These are phyloP conservation scores for Sylvilagus floridanus DNA, from an alignment of 2,797 vertebrate species.

Conservation along the genomic window DNA sequence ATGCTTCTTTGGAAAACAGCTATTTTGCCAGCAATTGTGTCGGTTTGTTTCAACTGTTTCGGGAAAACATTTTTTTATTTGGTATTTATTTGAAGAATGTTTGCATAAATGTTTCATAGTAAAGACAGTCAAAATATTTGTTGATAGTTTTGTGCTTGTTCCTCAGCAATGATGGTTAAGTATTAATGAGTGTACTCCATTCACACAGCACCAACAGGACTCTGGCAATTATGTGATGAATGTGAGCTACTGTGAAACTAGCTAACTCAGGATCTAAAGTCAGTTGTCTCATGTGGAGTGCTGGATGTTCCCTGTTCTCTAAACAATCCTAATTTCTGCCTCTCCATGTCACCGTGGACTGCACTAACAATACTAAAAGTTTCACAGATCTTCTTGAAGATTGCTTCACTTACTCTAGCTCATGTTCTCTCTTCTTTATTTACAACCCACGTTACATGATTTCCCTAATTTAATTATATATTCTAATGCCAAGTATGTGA, in stretches of 20 bases:
- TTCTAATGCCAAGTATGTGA: neutral
- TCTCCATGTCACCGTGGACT: neutral
- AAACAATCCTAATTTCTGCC: constrained; percentile 1
- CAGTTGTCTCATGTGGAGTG: neutral
- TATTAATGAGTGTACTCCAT: neutral
- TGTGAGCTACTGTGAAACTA: neutral
- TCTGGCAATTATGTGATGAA: neutral
- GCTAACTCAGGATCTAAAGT: neutral
- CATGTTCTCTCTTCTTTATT: neutral
- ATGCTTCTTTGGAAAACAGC: constrained; percentile 18
- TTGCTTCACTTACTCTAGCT: neutral
- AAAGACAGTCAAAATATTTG: neutral
- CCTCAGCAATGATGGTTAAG: neutral
- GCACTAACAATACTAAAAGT: neutral
- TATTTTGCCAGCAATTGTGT: constrained; percentile 32
- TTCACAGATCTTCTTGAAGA: neutral
- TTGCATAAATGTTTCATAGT: constrained; percentile 14
- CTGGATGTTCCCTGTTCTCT: neutral
- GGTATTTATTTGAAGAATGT: constrained; percentile 55
- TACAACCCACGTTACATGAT: neutral
- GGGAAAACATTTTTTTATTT: constrained; percentile 65
- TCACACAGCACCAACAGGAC: neutral
- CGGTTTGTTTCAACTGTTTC: constrained; percentile 63
- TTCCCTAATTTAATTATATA: neutral
- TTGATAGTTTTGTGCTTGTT: neutral